Evolutionary conservation across 2,113 vertebrate genomes (phyloP).

Genomic region (Rhinolophus sinicus): DNA sequence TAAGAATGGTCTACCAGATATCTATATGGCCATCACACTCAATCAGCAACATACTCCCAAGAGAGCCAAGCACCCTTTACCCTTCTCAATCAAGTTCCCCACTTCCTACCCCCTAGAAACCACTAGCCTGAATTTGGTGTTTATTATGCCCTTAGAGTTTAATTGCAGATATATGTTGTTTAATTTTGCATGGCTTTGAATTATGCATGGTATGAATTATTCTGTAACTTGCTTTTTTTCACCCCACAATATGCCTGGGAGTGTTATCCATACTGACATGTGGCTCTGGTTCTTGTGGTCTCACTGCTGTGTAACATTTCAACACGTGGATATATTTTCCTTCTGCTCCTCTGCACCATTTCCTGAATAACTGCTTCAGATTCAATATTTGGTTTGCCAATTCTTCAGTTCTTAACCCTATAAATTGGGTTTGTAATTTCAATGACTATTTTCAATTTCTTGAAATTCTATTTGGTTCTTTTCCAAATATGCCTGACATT

Average conservation of each 20-base stretch:
- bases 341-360: background rate
- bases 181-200: background rate
- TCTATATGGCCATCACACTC: background rate
- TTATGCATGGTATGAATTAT: background rate
- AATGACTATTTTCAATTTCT: background rate
- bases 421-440: background rate
- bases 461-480: constrained; percentile 44
- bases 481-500: background rate
- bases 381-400: background rate
- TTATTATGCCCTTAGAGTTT: background rate
- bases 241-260: background rate
- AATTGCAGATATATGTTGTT: background rate
- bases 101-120: background rate
- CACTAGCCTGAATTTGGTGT: background rate
- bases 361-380: background rate
- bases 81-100: background rate
- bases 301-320: background rate
- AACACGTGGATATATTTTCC: background rate
- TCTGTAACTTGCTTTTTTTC: background rate
- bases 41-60: background rate
- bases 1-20: background rate
- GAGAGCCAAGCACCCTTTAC: background rate
- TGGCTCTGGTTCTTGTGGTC: background rate
- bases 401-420: background rate
- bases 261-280: background rate